These are phyloP conservation scores for Nylanderia fulva DNA, from an alignment of 1,140 invertebrate genomes.

Conservation along the genomic window DNA sequence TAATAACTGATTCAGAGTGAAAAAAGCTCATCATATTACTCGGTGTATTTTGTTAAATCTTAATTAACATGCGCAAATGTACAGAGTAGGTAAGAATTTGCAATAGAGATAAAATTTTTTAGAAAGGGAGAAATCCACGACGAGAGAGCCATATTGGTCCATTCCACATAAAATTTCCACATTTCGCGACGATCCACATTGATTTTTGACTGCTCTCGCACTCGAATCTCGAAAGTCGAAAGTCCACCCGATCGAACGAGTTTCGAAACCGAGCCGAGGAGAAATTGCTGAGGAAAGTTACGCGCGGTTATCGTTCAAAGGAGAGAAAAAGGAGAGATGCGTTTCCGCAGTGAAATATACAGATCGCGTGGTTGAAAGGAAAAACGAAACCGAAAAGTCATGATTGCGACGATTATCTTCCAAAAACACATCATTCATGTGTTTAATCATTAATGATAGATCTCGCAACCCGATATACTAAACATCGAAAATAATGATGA, in stretches of 20 bases:
- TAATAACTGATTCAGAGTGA: neutral
- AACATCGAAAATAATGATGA: neutral
- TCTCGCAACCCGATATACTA: neutral
- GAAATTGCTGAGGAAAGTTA: conserved; percentile 75
- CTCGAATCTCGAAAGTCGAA: conserved; percentile 68
- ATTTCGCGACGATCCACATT: neutral
- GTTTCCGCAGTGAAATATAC: neutral
- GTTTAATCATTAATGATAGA: neutral
- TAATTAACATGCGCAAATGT: conserved; percentile 11
- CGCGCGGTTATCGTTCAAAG: conserved; percentile 47
- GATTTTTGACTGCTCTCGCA: conserved; percentile 21
- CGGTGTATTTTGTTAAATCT: neutral
- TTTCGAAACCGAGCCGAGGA: conserved; percentile 72
- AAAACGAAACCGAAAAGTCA: neutral
- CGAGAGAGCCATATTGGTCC: neutral
- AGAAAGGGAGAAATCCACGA: neutral
- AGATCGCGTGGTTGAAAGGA: conserved; percentile 18
- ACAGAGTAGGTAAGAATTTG: neutral
- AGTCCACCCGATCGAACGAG: conserved; percentile 70
- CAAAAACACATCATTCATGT: neutral
- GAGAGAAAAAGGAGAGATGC: conserved; percentile 34
- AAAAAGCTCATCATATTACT: neutral
- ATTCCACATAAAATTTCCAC: neutral
- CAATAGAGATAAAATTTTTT: neutral
- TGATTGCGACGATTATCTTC: neutral